Evolutionary conservation across 2,797 vertebrate genomes (phyloP), one percentile per base, ranked within the genome.

Genomic region (Amblyraja radiata): DNA sequence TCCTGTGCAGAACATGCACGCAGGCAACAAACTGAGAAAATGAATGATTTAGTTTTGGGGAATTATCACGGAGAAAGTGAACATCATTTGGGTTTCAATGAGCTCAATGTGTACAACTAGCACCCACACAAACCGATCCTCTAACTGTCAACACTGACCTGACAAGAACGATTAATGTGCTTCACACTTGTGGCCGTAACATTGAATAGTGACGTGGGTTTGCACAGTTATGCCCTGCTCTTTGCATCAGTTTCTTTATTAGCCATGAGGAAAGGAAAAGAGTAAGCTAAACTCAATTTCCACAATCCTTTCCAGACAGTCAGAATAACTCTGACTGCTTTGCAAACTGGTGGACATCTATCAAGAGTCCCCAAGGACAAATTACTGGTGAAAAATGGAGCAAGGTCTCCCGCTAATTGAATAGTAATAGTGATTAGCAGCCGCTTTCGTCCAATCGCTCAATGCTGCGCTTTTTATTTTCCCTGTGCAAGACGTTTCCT

Each of bases 381-480:
- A 91, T 91, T 74, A 91, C 90, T 91, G 68, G 68, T 91, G 90
- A 91, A 74, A 91, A 91, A 91, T 91, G 25, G 32, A 91, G 68
- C 65, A 88, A 65, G 68, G 65, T 91, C 90, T 73, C 90, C 68
- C 54, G 23, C 90, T 91, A 91, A 91, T 91, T 91, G 71, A 91
- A 91, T 91, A 74, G 84, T 73, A 74, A 91, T 71, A 46, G 65
- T 91, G 90, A 91, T 91, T 91, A 91, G 90, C 90, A 91, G 90
- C 68, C 71, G 88, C 68, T 91, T 36, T 73, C 36, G 39, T 74
- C 68, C 46, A 28, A 91, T 91, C 88, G 25, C 25, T 61, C 83
- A 86, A 25, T 18, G 10, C 63, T 32, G 28, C 61, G 86, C 25
- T 86, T 84, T 84, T 46, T 76, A 25, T 78, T 32, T 32, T 21